A percentile compares a stretch with the other conserved stretches of the same genome.
Evolutionary conservation across 2,797 vertebrate genomes (phyloP).

Genomic region (Takifugu rubripes): DNA sequence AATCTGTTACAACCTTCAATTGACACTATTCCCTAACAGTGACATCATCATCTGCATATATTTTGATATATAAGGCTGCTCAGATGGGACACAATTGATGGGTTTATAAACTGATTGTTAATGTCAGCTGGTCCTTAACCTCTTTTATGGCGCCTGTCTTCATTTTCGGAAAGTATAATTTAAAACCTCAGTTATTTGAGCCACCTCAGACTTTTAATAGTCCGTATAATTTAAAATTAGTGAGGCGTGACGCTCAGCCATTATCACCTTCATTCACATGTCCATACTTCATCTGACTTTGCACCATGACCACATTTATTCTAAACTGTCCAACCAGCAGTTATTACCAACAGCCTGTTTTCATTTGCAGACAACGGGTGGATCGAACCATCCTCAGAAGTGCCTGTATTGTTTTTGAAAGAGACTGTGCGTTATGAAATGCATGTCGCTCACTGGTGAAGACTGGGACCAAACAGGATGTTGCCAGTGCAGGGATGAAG

Average conservation of each 20-base stretch:
- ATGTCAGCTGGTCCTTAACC: too few relatives aligned
- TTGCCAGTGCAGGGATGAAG: slow-evolving; percentile 8
- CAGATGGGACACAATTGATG: too few relatives aligned
- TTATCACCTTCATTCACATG: slow-evolving; percentile 43
- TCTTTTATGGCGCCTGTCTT: too few relatives aligned
- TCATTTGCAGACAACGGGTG: too few relatives aligned
- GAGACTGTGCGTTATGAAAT: slow-evolving; percentile 57
- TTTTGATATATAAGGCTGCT: too few relatives aligned
- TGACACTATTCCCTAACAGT: too few relatives aligned
- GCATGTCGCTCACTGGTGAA: slow-evolving; percentile 45
- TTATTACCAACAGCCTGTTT: too few relatives aligned
- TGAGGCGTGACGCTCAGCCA: slow-evolving; percentile 40
- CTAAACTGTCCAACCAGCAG: too few relatives aligned
- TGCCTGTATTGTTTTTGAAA: slow-evolving; percentile 15
- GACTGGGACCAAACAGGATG: slow-evolving; percentile 26
- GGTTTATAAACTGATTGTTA: too few relatives aligned
- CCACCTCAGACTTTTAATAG: slow-evolving; percentile 33
- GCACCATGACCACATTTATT: slow-evolving; percentile 4
- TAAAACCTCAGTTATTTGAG: slow-evolving; percentile 13
- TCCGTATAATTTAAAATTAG: slow-evolving; percentile 27
- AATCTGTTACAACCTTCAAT: too few relatives aligned
- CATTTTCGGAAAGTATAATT: not conserved
- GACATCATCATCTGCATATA: too few relatives aligned
- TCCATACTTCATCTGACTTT: slow-evolving; percentile 13
- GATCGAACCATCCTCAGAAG: too few relatives aligned